Evolutionary conservation across 2,113 vertebrate species (phyloP).

Genomic region (Ivindomyrus marchei): DNA sequence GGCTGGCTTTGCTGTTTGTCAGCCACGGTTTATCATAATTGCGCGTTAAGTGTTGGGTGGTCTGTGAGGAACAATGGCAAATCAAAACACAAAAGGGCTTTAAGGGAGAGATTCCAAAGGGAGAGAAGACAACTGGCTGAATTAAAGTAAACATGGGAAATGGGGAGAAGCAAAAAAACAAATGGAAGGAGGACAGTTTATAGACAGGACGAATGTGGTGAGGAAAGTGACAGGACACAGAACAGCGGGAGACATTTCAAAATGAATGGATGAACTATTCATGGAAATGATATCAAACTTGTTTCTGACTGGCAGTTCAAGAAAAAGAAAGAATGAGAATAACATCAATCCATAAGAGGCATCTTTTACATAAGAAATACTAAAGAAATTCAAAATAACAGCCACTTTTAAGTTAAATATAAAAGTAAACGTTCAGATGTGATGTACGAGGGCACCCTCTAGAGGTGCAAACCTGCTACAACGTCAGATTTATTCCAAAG

Average conservation of each 20-base stretch:
- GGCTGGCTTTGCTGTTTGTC: conserved; percentile 98
- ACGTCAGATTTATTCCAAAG: background rate
- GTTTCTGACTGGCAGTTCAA: background rate
- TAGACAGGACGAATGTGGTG: conserved; percentile 3
- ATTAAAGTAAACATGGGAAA: background rate
- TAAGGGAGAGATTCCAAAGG: conserved; percentile 50
- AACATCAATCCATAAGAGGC: background rate
- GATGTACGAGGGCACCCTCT: background rate
- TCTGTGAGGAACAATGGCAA: conserved; percentile 94
- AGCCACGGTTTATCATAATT: conserved; percentile 99
- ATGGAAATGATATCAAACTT: background rate
- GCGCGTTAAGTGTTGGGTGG: conserved; percentile 92
- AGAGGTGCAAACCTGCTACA: background rate
- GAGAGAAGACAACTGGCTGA: conserved; percentile 19
- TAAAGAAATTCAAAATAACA: background rate
- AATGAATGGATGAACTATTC: background rate
- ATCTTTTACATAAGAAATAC: background rate
- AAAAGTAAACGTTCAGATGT: background rate
- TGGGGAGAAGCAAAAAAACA: conserved; percentile 18
- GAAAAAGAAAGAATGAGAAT: background rate
- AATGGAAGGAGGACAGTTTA: conserved; percentile 16
- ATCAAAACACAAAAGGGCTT: conserved; percentile 55
- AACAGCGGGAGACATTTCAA: background rate
- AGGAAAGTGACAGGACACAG: background rate
- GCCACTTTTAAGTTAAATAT: background rate